Evolutionary conservation across 2,888 invertebrate species (phyloP).

Genomic region (Drosophila koepferae): DNA sequence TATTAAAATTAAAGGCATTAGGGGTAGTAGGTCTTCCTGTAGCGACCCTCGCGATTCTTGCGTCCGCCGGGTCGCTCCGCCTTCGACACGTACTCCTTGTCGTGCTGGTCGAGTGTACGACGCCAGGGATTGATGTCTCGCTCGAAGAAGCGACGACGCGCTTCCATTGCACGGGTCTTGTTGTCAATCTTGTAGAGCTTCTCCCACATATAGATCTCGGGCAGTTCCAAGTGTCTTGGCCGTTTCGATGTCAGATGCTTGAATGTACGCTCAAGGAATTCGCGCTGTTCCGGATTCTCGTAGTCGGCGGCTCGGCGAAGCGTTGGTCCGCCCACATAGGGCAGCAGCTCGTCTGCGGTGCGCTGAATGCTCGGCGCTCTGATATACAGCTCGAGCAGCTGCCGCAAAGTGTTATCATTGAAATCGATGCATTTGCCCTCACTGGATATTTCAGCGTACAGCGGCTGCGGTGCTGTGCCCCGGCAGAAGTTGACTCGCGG

Average conservation of each 20-base stretch:
- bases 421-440: slow-evolving; percentile 90
- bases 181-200: slow-evolving; percentile 91
- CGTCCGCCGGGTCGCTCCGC: slow-evolving; percentile 87
- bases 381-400: slow-evolving; percentile 90
- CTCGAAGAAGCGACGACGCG: slow-evolving; percentile 90
- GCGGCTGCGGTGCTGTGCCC: slow-evolving; percentile 89
- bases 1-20: slow-evolving; percentile 39
- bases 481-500: slow-evolving; percentile 92
- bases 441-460: slow-evolving; percentile 90
- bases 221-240: slow-evolving; percentile 87
- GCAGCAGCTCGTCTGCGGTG: slow-evolving; percentile 88
- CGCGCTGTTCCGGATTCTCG: slow-evolving; percentile 88
- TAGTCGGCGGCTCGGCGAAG: slow-evolving; percentile 88
- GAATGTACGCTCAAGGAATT: slow-evolving; percentile 89
- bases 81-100: slow-evolving; percentile 90
- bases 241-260: slow-evolving; percentile 90
- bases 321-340: slow-evolving; percentile 87
- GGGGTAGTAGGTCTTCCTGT: slow-evolving; percentile 90
- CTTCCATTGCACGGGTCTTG: slow-evolving; percentile 89
- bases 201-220: slow-evolving; percentile 93
- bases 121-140: slow-evolving; percentile 87
- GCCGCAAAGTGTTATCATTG: slow-evolving; percentile 91
- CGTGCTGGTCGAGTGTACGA: slow-evolving; percentile 89
- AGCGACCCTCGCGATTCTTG: slow-evolving; percentile 87
- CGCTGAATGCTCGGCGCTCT: slow-evolving; percentile 89